These are phyloP conservation scores for Trissolcus basalis DNA, from an alignment of 1,140 invertebrate genomes.

Conservation along the genomic window DNA sequence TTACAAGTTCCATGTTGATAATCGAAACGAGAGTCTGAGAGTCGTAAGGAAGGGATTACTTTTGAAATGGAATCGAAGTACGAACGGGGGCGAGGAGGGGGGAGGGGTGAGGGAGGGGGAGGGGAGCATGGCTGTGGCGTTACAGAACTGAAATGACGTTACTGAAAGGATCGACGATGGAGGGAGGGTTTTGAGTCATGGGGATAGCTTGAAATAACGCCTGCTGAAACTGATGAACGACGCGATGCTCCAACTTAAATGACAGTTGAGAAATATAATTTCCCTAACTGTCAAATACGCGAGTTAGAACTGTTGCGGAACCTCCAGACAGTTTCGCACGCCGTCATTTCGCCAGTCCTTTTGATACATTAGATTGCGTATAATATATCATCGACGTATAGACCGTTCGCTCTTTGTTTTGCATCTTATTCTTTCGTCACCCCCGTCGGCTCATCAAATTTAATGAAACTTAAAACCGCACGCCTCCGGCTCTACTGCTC, in stretches of 20 bases:
- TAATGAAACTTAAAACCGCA: too few relatives aligned
- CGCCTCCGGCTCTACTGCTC: too few relatives aligned
- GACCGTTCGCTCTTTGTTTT: slow-evolving; percentile 19
- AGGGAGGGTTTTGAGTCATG: slow-evolving; percentile 35
- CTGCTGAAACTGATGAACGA: slow-evolving; percentile 64
- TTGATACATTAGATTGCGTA: slow-evolving; percentile 33
- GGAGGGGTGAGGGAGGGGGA: slow-evolving; percentile 1
- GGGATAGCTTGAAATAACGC: slow-evolving; percentile 36
- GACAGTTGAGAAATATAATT: slow-evolving; percentile 74
- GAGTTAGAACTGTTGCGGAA: slow-evolving; percentile 62
- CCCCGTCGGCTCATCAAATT: not conserved
- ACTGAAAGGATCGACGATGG: slow-evolving; percentile 32
- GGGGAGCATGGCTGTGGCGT: slow-evolving; percentile 10
- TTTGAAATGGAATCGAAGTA: slow-evolving; percentile 39
- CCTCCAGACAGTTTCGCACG: slow-evolving; percentile 31
- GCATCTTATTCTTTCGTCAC: not conserved
- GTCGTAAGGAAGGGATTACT: slow-evolving; percentile 55
- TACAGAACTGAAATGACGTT: slow-evolving; percentile 28
- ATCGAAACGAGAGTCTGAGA: slow-evolving; percentile 52
- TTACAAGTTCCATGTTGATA: slow-evolving; percentile 46
- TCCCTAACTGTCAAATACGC: slow-evolving; percentile 70
- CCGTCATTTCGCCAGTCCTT: slow-evolving; percentile 45
- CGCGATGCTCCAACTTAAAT: slow-evolving; percentile 69
- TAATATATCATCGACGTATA: slow-evolving; percentile 41
- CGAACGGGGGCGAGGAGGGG: not conserved